Conservation (phyloP, 2,797 vertebrate genomes). For the Vespertilio murinus region DNA sequence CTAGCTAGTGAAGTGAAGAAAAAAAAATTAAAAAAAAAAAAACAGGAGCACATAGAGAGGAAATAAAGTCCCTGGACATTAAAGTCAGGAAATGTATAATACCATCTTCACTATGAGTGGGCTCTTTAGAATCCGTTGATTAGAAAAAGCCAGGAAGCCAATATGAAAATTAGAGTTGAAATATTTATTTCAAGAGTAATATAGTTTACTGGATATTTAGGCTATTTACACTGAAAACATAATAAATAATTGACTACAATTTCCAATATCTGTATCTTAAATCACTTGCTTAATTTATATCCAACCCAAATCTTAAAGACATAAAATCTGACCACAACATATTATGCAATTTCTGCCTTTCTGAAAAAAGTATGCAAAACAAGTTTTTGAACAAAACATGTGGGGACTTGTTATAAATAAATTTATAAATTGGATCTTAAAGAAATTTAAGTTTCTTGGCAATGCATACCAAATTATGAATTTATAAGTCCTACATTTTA, state of each 20-base stretch:
- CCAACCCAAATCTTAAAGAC: neutral
- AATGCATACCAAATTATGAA: neutral
- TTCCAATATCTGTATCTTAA: neutral
- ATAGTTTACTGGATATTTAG: neutral
- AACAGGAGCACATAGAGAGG: neutral
- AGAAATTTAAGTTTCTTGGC: neutral
- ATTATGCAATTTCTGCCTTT: neutral
- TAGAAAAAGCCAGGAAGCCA: neutral
- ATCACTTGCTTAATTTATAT: neutral
- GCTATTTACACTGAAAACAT: neutral
- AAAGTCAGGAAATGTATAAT: neutral
- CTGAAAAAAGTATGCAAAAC: neutral
- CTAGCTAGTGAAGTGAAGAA: neutral
- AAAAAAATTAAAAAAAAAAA: neutral
- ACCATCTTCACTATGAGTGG: neutral
- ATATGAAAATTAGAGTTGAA: neutral
- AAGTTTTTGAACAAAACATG: neutral
- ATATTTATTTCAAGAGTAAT: neutral
- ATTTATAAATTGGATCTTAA: neutral
- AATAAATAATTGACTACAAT: neutral
- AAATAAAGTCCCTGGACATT: neutral
- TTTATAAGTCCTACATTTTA: neutral
- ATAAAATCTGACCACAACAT: neutral
- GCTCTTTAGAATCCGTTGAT: neutral
- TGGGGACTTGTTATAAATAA: neutral